Conservation (phyloP, 2,888 invertebrate genomes). For the Apodemia hepburni region DNA sequence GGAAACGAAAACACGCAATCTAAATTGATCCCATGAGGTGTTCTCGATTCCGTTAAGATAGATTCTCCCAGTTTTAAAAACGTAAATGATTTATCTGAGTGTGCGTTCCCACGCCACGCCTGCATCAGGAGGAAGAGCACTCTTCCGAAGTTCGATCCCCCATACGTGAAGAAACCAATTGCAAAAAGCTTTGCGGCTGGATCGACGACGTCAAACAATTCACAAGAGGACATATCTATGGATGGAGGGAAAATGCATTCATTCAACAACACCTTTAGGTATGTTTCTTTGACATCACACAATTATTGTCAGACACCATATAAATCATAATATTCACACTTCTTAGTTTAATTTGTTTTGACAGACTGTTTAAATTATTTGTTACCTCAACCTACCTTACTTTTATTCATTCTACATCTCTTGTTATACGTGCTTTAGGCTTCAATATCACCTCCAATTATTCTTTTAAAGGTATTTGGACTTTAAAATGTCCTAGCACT, state of each 20-base stretch:
- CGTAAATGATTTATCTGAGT: conserved; percentile 80
- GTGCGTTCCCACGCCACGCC: conserved; percentile 78
- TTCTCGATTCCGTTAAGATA: conserved; percentile 49
- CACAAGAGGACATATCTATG: conserved; percentile 89
- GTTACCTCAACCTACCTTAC: background rate
- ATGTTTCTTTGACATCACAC: conserved; percentile 31
- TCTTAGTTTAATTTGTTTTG: background rate
- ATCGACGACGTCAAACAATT: conserved; percentile 85
- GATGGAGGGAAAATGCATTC: conserved; percentile 91
- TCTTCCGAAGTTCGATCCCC: conserved; percentile 93
- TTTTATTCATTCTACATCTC: conserved; percentile 14
- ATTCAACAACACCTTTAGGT: conserved; percentile 91
- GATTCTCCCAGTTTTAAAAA: conserved; percentile 53
- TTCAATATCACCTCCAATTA: conserved; percentile 11
- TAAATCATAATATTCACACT: background rate
- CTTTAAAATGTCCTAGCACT: conserved; percentile 16
- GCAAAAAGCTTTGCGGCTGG: conserved; percentile 85
- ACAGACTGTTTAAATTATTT: conserved; percentile 10
- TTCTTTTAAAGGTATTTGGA: conserved; percentile 13
- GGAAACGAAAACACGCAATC: conserved; percentile 43
- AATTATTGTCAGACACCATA: background rate
- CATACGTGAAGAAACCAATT: conserved; percentile 91
- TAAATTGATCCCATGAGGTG: conserved; percentile 42
- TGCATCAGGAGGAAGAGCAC: conserved; percentile 92
- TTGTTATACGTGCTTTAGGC: conserved; percentile 30